Base-by-base conservation (phyloP, 2,797 vertebrate species). In the Chaetophractus vellerosus region DNA sequence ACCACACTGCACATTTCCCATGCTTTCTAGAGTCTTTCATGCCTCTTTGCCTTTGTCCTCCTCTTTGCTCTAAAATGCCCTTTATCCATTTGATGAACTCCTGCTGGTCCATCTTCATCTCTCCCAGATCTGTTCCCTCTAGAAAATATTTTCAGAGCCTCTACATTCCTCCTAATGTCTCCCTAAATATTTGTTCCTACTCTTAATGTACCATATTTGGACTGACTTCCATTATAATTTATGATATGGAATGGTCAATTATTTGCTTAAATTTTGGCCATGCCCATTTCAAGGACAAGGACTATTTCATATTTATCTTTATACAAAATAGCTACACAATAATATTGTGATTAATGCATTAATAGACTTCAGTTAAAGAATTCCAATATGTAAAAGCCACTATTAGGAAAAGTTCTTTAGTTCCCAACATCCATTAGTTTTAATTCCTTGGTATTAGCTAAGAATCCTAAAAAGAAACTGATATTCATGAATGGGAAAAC, bases 211-310 rank as follows among this genome's bases (percentile, higher is more conserved):
- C 41, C n/a, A 63, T 14, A 11, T 14, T 7, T 36, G 45, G n/a
- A 68, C 48, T 6, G 16, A 5, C 16, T 4, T 41, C 33, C 41
- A 33, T 12, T 36, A 31, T 15, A 7, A 4, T n/a, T 24, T 33
- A 12, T 31, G 2, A 0, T 45, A 24, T n/a, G 55, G 11, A 48
- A 26, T 0, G 26, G 24, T 36, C 7, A 10, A 0, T 19, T 31
- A 11, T 57, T 41, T 55, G 16, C 59, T 59, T 21, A 11, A 7
- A 2, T 18, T 18, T n/a, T 0, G 2, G 66, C 28, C 10, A 0
- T 26, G 38, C 26, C 55, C 7, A 10, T 74, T 31, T 28, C 31
- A 5, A 24, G 55, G 31, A 26, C 6, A 3, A 71, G 59, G 15
- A 11, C 41, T 31, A 1, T 59, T 9, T 72, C 26, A 6, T 15